Evolutionary conservation across 2,888 invertebrate species (phyloP), one percentile per base, ranked within the genome.

Genomic region (Dolomedes plantarius): DNA sequence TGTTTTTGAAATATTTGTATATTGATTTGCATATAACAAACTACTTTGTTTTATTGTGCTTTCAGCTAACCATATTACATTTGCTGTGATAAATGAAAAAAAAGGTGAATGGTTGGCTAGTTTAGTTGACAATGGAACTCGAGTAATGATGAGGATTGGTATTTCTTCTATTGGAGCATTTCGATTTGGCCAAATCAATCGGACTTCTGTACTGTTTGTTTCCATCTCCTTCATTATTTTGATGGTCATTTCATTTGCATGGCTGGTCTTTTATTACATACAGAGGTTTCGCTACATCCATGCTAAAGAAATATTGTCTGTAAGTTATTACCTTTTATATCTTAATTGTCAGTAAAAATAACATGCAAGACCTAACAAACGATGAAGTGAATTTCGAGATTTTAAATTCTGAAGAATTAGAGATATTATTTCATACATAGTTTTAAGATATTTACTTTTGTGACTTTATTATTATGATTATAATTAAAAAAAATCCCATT

Each of bases 261-360:
- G 98, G 98, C 94, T 98, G 62, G 95, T 98, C 87, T 98, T 98
- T 93, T 98, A 98, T 93, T 98, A 98, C 92, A 95, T 98, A 75
- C 98, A 98, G 92, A 93, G 97, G 89, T 97, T 98, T 92, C 93
- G 98, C 87, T 97, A 98, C 91, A 95, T 97, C 87, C 97, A 98
- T 92, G 97, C 97, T 86, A 98, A 98, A 92, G 97, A 98, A 91
- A 94, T 96, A 90, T 94, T 98, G 89, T 97, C 97, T 91, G 97
- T 97, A 90, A 92, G 93, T 91, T 36, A 3, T 23, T n/a, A n/a
- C n/a, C n/a, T n/a, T n/a, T n/a, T n/a, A n/a, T n/a, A n/a, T n/a
- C n/a, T n/a, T n/a, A 27, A 11, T 39, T 29, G 29, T 29, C 29
- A 29, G 29, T n/a, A n/a, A n/a, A n/a, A n/a, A n/a, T n/a, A n/a